Percentiles rank a stretch among this genome's conserved stretches.
These are phyloP conservation scores for Tetranychus urticae DNA, from an alignment of 1,140 invertebrate genomes.

Conservation along the genomic window DNA sequence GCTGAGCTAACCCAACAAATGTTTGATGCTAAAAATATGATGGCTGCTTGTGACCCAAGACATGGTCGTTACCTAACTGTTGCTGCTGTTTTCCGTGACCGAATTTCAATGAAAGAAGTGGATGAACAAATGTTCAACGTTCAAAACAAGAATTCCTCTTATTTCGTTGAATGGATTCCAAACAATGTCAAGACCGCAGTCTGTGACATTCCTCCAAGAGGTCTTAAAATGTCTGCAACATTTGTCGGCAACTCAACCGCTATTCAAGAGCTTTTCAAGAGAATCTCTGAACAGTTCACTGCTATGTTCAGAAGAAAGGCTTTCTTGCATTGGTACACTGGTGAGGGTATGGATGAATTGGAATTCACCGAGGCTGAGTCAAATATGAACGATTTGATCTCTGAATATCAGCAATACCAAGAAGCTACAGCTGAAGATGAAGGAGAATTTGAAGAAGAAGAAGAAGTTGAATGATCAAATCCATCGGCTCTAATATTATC, in stretches of 20 bases:
- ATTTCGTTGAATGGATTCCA: slow-evolving; percentile 45
- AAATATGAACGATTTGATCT: slow-evolving; percentile 27
- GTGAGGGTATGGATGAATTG: too few relatives aligned
- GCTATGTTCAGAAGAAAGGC: too few relatives aligned
- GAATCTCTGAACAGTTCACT: too few relatives aligned
- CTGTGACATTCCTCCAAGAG: too few relatives aligned
- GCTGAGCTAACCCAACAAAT: slow-evolving; percentile 29
- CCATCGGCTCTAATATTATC: not conserved
- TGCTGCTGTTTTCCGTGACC: slow-evolving; percentile 32
- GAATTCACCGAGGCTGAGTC: slow-evolving; percentile 22
- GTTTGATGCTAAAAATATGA: slow-evolving; percentile 41
- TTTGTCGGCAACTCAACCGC: too few relatives aligned
- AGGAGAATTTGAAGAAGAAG: slow-evolving; percentile 24
- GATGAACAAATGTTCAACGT: slow-evolving; percentile 38
- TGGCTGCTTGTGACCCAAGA: slow-evolving; percentile 44
- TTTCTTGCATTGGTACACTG: too few relatives aligned
- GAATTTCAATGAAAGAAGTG: slow-evolving; percentile 27
- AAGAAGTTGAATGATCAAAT: slow-evolving; percentile 4
- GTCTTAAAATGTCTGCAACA: too few relatives aligned
- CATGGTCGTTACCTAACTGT: slow-evolving; percentile 41
- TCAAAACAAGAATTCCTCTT: slow-evolving; percentile 32
- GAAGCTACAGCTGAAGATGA: slow-evolving; percentile 29
- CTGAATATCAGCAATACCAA: slow-evolving; percentile 80
- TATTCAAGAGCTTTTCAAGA: too few relatives aligned
- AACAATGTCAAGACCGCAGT: slow-evolving; percentile 16